Conservation (phyloP, 1,140 invertebrate species). For the Maconellicoccus hirsutus region DNA sequence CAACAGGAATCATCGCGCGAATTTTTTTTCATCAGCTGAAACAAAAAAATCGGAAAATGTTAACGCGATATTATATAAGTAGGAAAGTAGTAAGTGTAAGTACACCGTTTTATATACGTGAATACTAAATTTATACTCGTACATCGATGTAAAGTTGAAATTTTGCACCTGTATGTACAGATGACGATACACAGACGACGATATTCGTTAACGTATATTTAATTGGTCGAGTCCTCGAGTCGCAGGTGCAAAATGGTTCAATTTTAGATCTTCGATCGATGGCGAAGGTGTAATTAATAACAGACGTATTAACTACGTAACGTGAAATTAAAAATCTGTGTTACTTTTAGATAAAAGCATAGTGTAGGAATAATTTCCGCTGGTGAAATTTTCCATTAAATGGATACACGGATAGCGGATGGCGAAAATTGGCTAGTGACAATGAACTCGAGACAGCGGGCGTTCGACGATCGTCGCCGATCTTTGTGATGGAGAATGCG, state of each 20-base stretch:
- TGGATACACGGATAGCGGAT: neutral
- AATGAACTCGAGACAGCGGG: constrained; percentile 6
- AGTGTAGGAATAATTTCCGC: neutral
- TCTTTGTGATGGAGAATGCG: constrained; percentile 1
- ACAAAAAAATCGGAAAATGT: neutral
- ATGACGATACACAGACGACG: too few species aligned
- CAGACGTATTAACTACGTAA: too few species aligned
- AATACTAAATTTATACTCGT: too few species aligned
- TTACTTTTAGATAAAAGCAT: too few species aligned
- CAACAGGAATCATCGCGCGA: neutral
- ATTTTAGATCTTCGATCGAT: neutral
- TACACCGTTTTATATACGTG: too few species aligned
- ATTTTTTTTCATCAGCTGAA: neutral
- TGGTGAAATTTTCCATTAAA: neutral
- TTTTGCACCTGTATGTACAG: neutral
- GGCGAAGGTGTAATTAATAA: too few species aligned
- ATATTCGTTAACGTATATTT: too few species aligned
- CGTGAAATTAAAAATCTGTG: too few species aligned
- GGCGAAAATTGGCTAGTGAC: constrained; percentile 7
- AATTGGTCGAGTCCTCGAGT: neutral
- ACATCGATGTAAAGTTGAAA: neutral
- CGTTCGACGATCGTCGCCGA: neutral
- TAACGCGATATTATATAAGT: too few species aligned
- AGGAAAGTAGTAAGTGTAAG: too few species aligned
- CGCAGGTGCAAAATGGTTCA: neutral